Base-by-base conservation (phyloP, 2,888 invertebrate species). In the Coleophora deauratella region DNA sequence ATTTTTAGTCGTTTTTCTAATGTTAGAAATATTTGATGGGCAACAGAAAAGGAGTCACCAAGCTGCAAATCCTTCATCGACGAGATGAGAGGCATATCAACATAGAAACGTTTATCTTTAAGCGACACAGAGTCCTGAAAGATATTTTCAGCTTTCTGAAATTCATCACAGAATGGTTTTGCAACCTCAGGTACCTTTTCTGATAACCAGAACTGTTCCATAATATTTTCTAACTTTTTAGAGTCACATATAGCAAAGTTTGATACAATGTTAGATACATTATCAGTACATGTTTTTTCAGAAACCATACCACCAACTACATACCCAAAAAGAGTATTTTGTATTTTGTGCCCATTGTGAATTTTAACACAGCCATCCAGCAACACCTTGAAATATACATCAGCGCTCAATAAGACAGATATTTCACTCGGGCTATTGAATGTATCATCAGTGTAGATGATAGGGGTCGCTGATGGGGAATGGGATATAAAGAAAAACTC, bases 191-290 rank as follows among this genome's bases (percentile, higher is more conserved):
- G n/a, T n/a, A n/a, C n/a, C n/a, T n/a, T n/a, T n/a, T n/a, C n/a
- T n/a, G n/a, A n/a, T n/a, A n/a, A n/a, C n/a, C n/a, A 51, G 38
- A 55, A 55, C 8, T 44, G 27, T 30, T 51, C 42, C 50, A 55
- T 51, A 1, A 49, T 31, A 41, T 50, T 27, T 38, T 46, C 45
- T 36, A 52, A 47, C 10, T 47, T 51, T 15, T 9, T 32, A 28
- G 28, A 9, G 28, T 44, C 28, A 38, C 35, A 43, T 39, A 41
- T 41, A 7, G 35, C 43, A 38, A 43, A 44, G 21, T 43, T 47
- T 9, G 38, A 9, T 28, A 28, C 28, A 28, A 6, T 8, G 6
- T 9, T 28, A 8, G 28, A 28, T 28, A 28, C 9, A 28, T n/a
- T 28, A 28, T 3, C 10, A 6, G 13, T 6, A n/a, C 2, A 27